Percentiles rank a stretch among this genome's conserved stretches.
These are phyloP conservation scores for Trachurus trachurus DNA, from an alignment of 2,797 vertebrate genomes.

Conservation along the genomic window DNA sequence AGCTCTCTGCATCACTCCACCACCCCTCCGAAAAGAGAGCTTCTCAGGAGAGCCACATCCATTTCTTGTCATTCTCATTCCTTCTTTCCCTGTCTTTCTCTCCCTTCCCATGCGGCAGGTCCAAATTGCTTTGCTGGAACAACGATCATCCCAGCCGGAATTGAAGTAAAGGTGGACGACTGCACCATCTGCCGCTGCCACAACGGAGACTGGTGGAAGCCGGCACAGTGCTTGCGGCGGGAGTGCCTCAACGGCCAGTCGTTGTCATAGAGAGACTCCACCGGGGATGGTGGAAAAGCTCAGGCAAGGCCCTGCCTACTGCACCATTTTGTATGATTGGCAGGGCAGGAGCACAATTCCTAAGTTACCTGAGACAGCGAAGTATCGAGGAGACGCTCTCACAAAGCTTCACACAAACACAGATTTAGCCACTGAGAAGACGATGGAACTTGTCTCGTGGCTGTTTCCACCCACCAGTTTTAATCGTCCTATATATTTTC, in stretches of 20 bases:
- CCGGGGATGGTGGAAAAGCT: slow-evolving; percentile 66
- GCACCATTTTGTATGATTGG: slow-evolving; percentile 84
- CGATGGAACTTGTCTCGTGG: slow-evolving; percentile 68
- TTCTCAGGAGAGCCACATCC: slow-evolving; percentile 76
- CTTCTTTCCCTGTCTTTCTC: slow-evolving; percentile 56
- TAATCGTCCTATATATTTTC: slow-evolving; percentile 77
- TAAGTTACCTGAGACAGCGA: slow-evolving; percentile 71
- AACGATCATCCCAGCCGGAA: slow-evolving; percentile 98
- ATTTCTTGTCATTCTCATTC: slow-evolving; percentile 73
- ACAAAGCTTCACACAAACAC: slow-evolving; percentile 66
- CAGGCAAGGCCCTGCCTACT: slow-evolving; percentile 79
- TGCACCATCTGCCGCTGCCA: slow-evolving; percentile 99
- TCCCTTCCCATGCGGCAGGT: slow-evolving; percentile 87
- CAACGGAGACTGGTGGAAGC: slow-evolving; percentile 99
- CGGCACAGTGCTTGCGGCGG: slow-evolving; percentile 96
- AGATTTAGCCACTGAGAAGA: slow-evolving; percentile 64
- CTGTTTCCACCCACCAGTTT: slow-evolving; percentile 71
- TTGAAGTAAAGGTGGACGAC: slow-evolving; percentile 99
- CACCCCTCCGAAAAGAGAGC: slow-evolving; percentile 69
- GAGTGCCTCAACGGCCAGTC: slow-evolving; percentile 98
- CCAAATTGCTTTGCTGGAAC: slow-evolving; percentile 99
- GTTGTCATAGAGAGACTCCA: slow-evolving; percentile 88
- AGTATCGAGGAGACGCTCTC: slow-evolving; percentile 60
- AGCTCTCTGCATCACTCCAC: slow-evolving; percentile 76
- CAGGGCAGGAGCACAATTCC: slow-evolving; percentile 87